Evolutionary conservation across 2,888 invertebrate genomes (phyloP), one percentile per base, ranked within the genome.

Genomic region (Meiosimyza platycephala): DNA sequence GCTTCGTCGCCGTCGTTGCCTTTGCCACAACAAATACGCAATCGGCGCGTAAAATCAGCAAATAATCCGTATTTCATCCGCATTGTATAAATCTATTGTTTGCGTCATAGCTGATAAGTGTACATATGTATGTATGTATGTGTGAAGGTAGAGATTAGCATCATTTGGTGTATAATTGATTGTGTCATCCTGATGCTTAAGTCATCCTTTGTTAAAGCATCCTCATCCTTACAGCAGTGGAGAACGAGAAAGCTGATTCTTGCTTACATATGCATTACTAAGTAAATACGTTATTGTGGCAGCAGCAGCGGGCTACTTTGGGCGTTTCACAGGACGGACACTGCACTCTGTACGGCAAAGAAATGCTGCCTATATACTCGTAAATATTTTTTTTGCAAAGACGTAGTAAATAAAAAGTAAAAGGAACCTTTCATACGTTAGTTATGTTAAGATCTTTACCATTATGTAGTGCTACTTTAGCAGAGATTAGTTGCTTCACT

Each of bases 401-500:
- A 54, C 15, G 12, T 9, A 9, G 9, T 40, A 40, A 40, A 40
- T 40, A 40, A 40, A 40, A 40, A 9, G 40, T 40, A 40, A 40
- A 40, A 40, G 40, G 40, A 40, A 40, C 40, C 40, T 40, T 40
- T 40, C 40, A 6, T 40, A 7, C 40, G 40, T 40, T 40, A 40
- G 40, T 40, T 40, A 40, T 40, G 40, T 40, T 40, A 40, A 40
- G 40, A 40, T 40, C 40, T 9, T 40, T 40, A 40, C 6, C 40
- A 40, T 40, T 40, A 40, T 9, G 40, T 9, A 9, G 40, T 9
- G 40, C 9, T 40, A 40, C 40, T 40, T 40, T 40, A 9, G 2
- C n/a, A 16, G n/a, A 50, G 78, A 83, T 82, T 83, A 80, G 78
- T 80, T 80, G 82, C 81, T 78, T 82, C 82, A 80, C 80, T 82